Base-by-base conservation (phyloP, 1,140 invertebrate genomes). In the Sesamia nonagrioides region DNA sequence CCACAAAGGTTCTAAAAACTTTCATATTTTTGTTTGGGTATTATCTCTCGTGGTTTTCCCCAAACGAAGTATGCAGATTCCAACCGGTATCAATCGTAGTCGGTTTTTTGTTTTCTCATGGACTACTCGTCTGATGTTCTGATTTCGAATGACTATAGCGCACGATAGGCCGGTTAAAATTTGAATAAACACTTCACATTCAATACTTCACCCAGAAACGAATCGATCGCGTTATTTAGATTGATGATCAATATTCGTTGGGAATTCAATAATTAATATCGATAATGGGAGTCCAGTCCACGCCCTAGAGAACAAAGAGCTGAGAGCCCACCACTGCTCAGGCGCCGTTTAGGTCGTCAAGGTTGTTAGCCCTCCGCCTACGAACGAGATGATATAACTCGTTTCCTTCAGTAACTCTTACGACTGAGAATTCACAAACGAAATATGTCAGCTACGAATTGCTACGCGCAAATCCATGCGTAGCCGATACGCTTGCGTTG, bases 351-450 rank as follows among this genome's bases (percentile, higher is more conserved):
- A 66, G 61, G 61, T 66, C 61, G 61, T 66, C 61, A 66, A 66
- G 61, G 61, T 66, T 66, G 61, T 66, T 66, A 66, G 61, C 61
- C 61, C 61, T 66, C 61, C 61, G 61, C 61, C 61, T 66, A 66
- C 61, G 35, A 21, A 17, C 61, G 9, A 66, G 61, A 66, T 66
- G 61, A 66, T 66, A 66, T 66, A 66, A 66, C 61, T 66, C 61
- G 61, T 66, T 66, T 42, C 33, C 61, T 66, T 66, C 61, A 42
- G 61, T 42, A 66, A 66, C 61, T 66, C 61, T 66, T 66, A 66
- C 61, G 61, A 66, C 61, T 66, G 37, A 66, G 61, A 66, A 66
- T 66, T 42, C 37, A 66, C 37, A 66, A 42, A 42, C 61, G 61
- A 66, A 42, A 66, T 66, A 66, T 37, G 42, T 58, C 61, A 42